A percentile compares a stretch with the other conserved stretches of the same genome.
phyloP scores from a whole-genome alignment of 1,140 invertebrate species.

The Steinernema feltiae region DNA sequence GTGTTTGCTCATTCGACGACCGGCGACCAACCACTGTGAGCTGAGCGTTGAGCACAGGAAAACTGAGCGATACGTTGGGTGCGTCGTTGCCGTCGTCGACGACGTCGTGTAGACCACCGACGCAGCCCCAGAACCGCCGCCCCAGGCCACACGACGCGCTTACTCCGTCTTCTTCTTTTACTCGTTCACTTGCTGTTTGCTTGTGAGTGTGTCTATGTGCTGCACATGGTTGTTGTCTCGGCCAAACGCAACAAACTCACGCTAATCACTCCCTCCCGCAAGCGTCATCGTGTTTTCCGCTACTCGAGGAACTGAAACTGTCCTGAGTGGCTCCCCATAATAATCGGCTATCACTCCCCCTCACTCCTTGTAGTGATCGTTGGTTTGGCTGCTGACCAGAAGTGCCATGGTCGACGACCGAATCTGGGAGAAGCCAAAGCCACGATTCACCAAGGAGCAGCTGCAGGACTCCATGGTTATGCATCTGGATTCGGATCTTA shows the following conservation, averaged over 20 bases:
- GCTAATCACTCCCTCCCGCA: not conserved
- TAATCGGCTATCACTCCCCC: too few relatives aligned
- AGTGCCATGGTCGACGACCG: not conserved
- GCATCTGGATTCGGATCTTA: not conserved
- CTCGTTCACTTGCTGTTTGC: conserved; percentile 15
- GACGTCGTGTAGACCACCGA: conserved; percentile 14
- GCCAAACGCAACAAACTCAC: not conserved
- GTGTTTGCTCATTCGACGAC: conserved; percentile 13
- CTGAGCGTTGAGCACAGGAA: conserved; percentile 8
- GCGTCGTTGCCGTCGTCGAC: not conserved
- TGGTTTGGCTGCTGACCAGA: not conserved
- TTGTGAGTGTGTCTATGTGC: not conserved
- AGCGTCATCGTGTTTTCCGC: not conserved
- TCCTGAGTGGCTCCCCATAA: too few relatives aligned
- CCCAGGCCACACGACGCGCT: conserved; percentile 13
- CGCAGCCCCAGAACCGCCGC: conserved; percentile 14
- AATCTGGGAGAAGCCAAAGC: conserved; percentile 5
- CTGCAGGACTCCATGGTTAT: not conserved
- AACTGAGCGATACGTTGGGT: conserved; percentile 8
- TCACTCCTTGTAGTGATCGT: too few relatives aligned
- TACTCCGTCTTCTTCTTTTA: conserved; percentile 13
- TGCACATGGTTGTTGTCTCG: conserved; percentile 1
- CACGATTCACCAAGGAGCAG: not conserved
- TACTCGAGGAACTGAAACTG: not conserved
- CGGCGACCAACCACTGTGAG: conserved; percentile 13